These are phyloP conservation scores for Aphodius granarius DNA, from an alignment of 2,888 invertebrate genomes.

Conservation along the genomic window DNA sequence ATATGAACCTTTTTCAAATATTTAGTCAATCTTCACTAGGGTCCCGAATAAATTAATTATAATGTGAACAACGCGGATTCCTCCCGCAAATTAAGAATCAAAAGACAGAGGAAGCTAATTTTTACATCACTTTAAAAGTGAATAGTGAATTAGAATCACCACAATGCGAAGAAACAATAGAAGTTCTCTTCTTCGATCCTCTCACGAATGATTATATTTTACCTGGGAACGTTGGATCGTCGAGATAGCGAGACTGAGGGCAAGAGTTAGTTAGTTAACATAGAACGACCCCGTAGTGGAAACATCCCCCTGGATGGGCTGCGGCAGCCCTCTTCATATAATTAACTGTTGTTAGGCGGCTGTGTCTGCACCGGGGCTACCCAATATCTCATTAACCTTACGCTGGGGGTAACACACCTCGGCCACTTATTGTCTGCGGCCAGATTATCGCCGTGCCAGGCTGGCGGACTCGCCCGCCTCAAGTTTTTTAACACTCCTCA, in stretches of 20 bases:
- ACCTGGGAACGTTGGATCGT: not conserved
- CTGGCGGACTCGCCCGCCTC: not conserved
- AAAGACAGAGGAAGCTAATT: too few relatives aligned
- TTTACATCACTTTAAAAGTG: too few relatives aligned
- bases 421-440: conserved; percentile 40
- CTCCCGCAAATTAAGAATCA: too few relatives aligned
- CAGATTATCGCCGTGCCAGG: not conserved
- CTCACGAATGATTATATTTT: not conserved
- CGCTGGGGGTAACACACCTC: conserved; percentile 44
- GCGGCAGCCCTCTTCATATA: conserved; percentile 47
- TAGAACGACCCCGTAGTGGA: not conserved
- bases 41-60: too few relatives aligned
- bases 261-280: not conserved
- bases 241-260: not conserved
- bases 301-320: conserved; percentile 36
- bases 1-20: too few relatives aligned
- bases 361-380: conserved; percentile 35
- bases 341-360: conserved; percentile 47
- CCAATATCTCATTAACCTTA: conserved; percentile 50
- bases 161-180: not conserved
- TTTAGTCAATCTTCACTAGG: too few relatives aligned
- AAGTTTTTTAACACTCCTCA: not conserved
- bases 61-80: too few relatives aligned
- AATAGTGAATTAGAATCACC: too few relatives aligned
- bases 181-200: not conserved